Percentiles rank a stretch among this genome's conserved stretches.
phyloP scores from a whole-genome alignment of 1,140 invertebrate species.

The Steinernema khuongi region DNA sequence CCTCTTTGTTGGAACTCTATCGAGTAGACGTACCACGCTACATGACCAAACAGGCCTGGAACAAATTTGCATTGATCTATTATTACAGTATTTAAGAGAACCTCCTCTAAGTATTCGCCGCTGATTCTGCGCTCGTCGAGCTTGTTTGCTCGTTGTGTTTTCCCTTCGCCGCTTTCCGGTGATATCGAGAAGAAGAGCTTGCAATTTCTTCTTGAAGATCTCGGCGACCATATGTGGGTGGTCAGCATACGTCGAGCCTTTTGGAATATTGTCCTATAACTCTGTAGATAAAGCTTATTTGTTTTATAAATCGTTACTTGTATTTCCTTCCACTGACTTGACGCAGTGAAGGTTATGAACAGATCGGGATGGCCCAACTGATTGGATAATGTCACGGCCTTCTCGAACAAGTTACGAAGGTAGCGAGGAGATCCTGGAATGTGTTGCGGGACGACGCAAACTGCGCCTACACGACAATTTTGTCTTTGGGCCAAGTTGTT shows the following conservation, averaged over 20 bases:
- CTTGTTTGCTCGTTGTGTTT: neutral
- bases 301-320: conserved; percentile 43
- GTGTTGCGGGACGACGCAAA: neutral
- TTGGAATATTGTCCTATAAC: neutral
- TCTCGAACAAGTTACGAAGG: neutral
- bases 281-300: neutral
- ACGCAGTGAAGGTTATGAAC: conserved; percentile 63
- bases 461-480: neutral
- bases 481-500: neutral
- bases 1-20: conserved; percentile 64
- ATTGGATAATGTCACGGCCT: neutral
- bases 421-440: neutral
- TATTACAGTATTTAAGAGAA: neutral
- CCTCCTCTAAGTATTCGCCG: neutral
- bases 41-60: conserved; percentile 44
- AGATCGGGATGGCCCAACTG: conserved; percentile 59
- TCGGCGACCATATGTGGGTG: conserved; percentile 61
- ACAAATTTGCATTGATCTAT: neutral
- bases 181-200: conserved; percentile 60
- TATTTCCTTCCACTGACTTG: conserved; percentile 63
- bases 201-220: conserved; percentile 63
- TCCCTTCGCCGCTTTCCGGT: neutral
- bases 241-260: conserved; percentile 49
- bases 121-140: neutral
- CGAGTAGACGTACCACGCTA: conserved; percentile 39